Evolutionary conservation across 2,113 vertebrate genomes (phyloP), one percentile per base, ranked within the genome.

Genomic region (Variabilichromis moorii): DNA sequence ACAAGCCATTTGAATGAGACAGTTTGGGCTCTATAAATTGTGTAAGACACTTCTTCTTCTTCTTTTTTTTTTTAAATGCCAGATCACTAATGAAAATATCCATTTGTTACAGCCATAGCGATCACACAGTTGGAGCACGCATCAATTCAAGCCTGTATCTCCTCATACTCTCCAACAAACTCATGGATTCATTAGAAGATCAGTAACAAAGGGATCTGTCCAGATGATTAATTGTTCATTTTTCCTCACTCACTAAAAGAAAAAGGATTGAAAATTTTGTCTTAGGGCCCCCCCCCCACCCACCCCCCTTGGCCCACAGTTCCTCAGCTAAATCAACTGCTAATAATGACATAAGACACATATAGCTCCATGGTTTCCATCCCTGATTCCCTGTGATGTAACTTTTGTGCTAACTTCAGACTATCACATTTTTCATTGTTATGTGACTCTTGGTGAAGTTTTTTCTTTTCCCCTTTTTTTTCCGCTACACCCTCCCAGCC

Each of bases 301-400:
- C n/a, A n/a, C 59, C 13, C 17, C 80, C 54, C 19, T 16, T 7
- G 13, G 33, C 42, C 28, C 42, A 17, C 16, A 42, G 37, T n/a
- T 81, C 26, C n/a, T 21, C 37, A 24, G 54, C n/a, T 59, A 68
- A 83, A 86, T 81, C 80, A 87, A 84, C 42, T 55, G 80, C 61
- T 85, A 61, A 37, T 61, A 73, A 88, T 89, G 82, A 90, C 55
- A 88, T 79, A 88, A 87, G 81, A 59, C 83, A 55, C 55, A 37
- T 31, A 24, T 26, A 81, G 19, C 24, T 21, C 85, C 3, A 80
- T 21, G 40, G 37, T 47, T 66, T 51, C 71, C 78, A 89, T 45
- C 47, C 16, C 59, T 14, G 50, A 10, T 57, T 82, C 80, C 73
- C 59, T 78, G 78, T 92, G 89, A 93, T 86, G 85, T 86, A 92